phyloP scores from a whole-genome alignment of 2,797 vertebrate genomes.

The Gorsachius magnificus region DNA sequence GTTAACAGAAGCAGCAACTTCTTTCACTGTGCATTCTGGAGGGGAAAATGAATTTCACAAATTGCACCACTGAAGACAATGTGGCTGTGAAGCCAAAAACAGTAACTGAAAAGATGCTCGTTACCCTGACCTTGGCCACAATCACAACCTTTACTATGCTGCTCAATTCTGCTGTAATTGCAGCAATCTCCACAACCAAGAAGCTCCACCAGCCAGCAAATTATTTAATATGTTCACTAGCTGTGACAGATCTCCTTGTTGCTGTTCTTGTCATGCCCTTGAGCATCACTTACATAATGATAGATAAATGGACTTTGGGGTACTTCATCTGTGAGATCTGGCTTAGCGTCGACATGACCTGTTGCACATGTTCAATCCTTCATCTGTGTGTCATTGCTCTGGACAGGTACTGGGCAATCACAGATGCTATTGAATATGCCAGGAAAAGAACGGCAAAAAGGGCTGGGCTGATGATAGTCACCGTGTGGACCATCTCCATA shows the following conservation, averaged over 20 bases:
- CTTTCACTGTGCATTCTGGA: not conserved
- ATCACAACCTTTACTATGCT: constrained; percentile 83
- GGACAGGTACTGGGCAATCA: constrained; percentile 93
- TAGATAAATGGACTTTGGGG: constrained; percentile 84
- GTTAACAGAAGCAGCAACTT: not conserved
- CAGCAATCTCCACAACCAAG: constrained; percentile 86
- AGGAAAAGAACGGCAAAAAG: constrained; percentile 84
- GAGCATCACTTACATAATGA: constrained; percentile 88
- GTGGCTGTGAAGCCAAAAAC: constrained; percentile 63
- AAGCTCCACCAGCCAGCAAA: constrained; percentile 91
- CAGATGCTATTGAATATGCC: constrained; percentile 85
- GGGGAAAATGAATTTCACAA: constrained; percentile 82
- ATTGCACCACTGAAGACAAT: constrained; percentile 76
- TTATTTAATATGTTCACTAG: constrained; percentile 91
- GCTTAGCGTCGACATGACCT: constrained; percentile 91
- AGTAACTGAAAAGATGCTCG: constrained; percentile 78
- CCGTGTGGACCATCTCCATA: constrained; percentile 85
- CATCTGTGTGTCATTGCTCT: constrained; percentile 90
- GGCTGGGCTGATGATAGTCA: constrained; percentile 81
- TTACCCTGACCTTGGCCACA: constrained; percentile 79
- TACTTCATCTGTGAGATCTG: constrained; percentile 87
- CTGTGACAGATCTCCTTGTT: constrained; percentile 89
- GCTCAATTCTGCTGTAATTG: constrained; percentile 85
- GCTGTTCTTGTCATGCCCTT: constrained; percentile 89
- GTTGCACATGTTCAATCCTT: constrained; percentile 91